Conservation (phyloP, 2,113 vertebrate genomes). For the Epinephelus cyanopodus region DNA sequence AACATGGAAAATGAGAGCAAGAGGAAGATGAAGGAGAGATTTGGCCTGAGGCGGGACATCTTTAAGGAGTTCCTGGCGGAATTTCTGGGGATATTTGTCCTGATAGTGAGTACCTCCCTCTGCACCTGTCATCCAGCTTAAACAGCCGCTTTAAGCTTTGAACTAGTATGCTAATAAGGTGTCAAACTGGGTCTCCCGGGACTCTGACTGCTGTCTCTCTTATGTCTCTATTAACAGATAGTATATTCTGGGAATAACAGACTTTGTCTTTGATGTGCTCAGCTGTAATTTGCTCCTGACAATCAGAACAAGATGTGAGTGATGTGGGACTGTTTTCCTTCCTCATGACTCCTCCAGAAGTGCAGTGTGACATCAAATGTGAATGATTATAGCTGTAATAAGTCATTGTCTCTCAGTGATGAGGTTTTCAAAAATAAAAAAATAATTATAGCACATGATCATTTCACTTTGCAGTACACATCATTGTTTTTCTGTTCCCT, state of each 20-base stretch:
- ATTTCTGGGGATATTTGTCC: slow-evolving; percentile 93
- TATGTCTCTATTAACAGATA: slow-evolving; percentile 63
- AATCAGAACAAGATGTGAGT: slow-evolving; percentile 53
- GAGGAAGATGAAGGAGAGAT: slow-evolving; percentile 86
- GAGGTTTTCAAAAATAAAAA: too few species aligned
- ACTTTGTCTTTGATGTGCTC: slow-evolving; percentile 62
- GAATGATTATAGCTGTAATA: slow-evolving; percentile 2
- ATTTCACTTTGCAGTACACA: neutral
- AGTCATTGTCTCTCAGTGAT: neutral
- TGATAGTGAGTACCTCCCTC: slow-evolving; percentile 93
- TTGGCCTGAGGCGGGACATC: slow-evolving; percentile 88
- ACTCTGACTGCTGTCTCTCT: slow-evolving; percentile 57
- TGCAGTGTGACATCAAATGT: neutral
- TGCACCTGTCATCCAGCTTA: slow-evolving; percentile 74
- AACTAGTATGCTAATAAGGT: slow-evolving; percentile 68
- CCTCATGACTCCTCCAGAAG: slow-evolving; percentile 21
- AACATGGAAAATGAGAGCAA: slow-evolving; percentile 82
- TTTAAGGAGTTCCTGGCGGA: slow-evolving; percentile 93
- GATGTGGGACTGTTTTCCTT: slow-evolving; percentile 22
- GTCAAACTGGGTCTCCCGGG: slow-evolving; percentile 62
- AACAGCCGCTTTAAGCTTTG: slow-evolving; percentile 65
- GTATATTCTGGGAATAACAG: slow-evolving; percentile 35
- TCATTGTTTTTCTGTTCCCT: neutral
- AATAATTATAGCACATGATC: neutral
- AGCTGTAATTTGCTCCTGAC: slow-evolving; percentile 55